Percentiles rank a stretch among this genome's conserved stretches.
Conservation (phyloP, 2,888 invertebrate genomes). For the Tenthredo mesomela region DNA sequence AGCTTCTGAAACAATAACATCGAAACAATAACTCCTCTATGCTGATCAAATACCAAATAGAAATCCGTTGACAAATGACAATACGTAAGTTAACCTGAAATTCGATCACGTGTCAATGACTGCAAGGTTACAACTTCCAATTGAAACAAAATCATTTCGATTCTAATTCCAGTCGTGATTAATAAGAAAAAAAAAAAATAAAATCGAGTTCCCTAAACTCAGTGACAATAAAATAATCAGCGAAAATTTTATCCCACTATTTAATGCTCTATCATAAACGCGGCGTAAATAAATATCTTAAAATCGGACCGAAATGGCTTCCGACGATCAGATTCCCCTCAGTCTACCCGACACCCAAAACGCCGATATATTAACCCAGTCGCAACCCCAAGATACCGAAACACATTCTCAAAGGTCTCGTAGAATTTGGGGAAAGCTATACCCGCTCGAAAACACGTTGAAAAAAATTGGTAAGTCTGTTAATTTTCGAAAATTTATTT, state of each 20-base stretch:
- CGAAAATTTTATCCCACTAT: background rate
- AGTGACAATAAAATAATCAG: no score
- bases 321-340: constrained; percentile 57
- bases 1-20: background rate
- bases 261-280: background rate
- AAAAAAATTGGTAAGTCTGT: constrained; percentile 47
- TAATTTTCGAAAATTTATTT: no score
- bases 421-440: constrained; percentile 68
- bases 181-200: background rate
- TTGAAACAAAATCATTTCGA: background rate
- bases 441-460: constrained; percentile 58
- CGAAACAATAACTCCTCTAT: background rate
- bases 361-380: constrained; percentile 61
- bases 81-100: background rate
- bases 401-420: constrained; percentile 34
- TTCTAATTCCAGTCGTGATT: background rate
- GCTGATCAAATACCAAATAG: background rate
- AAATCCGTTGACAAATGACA: background rate
- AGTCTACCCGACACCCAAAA: constrained; percentile 70
- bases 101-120: background rate
- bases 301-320: constrained; percentile 17
- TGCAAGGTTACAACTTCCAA: background rate
- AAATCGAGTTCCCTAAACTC: background rate
- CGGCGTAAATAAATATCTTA: background rate
- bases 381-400: constrained; percentile 65